Evolutionary conservation across 1,140 invertebrate genomes (phyloP).

Genomic region (Hirudo medicinalis): DNA sequence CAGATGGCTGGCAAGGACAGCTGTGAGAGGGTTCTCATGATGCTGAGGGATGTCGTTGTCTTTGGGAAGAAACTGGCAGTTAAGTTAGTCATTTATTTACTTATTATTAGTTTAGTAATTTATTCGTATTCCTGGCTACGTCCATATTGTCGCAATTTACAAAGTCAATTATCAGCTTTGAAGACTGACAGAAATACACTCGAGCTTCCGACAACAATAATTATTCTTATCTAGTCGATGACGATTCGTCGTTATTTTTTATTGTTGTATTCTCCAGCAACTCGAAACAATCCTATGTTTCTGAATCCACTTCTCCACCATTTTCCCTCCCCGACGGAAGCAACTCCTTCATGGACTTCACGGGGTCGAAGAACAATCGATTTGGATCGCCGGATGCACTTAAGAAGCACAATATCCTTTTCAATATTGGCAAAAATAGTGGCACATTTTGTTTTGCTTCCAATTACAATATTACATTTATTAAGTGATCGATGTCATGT

Average conservation of each 20-base stretch:
- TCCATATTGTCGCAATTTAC: neutral
- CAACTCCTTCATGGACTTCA: constrained; percentile 92
- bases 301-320: constrained; percentile 92
- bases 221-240: too few species aligned
- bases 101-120: neutral
- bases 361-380: constrained; percentile 84
- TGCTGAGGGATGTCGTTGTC: constrained; percentile 79
- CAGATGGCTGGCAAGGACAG: constrained; percentile 90
- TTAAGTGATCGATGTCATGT: neutral
- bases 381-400: constrained; percentile 50
- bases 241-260: neutral
- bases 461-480: neutral
- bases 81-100: constrained; percentile 39
- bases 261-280: constrained; percentile 47
- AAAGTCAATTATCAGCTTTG: neutral
- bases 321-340: constrained; percentile 74
- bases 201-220: too few species aligned
- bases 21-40: constrained; percentile 81
- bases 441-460: neutral
- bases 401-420: constrained; percentile 45
- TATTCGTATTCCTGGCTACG: neutral
- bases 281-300: constrained; percentile 89
- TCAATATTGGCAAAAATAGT: neutral
- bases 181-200: neutral
- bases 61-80: constrained; percentile 54